phyloP scores from a whole-genome alignment of 1,140 invertebrate genomes.

The Elymnias hypermnestra region DNA sequence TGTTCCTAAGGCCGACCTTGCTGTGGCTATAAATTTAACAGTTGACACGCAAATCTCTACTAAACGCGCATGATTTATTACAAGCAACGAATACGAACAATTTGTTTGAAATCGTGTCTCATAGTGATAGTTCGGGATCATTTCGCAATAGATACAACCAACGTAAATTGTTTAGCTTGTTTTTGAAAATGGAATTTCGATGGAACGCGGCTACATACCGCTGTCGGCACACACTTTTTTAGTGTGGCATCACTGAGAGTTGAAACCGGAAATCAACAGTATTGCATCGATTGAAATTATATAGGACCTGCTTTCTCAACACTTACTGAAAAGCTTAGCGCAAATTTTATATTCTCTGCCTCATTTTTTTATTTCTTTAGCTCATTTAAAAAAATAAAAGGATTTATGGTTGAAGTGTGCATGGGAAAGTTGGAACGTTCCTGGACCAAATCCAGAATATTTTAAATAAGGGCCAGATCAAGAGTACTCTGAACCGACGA shows the following conservation, averaged over 20 bases:
- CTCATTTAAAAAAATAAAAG: no score
- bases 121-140: conserved; percentile 29
- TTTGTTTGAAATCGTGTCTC: conserved; percentile 33
- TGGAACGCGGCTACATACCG: conserved; percentile 9
- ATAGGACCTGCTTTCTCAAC: no score
- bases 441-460: no score
- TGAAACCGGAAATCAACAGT: conserved; percentile 1
- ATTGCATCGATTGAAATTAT: no score
- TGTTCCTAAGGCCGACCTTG: conserved; percentile 51
- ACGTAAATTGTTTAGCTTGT: conserved; percentile 34
- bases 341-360: no score
- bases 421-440: no score
- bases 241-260: neutral
- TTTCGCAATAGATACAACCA: conserved; percentile 34
- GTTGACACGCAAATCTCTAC: conserved; percentile 64
- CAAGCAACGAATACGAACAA: conserved; percentile 44
- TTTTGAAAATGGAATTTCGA: conserved; percentile 39
- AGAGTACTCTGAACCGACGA: no score
- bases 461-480: no score
- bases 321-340: no score
- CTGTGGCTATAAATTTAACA: conserved; percentile 50
- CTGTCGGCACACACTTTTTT: neutral
- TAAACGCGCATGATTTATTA: conserved; percentile 58
- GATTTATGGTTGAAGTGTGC: no score
- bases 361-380: no score